Percentiles rank a stretch among this genome's conserved stretches.
phyloP scores from a whole-genome alignment of 2,797 vertebrate species.

The Pempheris klunzingeri region DNA sequence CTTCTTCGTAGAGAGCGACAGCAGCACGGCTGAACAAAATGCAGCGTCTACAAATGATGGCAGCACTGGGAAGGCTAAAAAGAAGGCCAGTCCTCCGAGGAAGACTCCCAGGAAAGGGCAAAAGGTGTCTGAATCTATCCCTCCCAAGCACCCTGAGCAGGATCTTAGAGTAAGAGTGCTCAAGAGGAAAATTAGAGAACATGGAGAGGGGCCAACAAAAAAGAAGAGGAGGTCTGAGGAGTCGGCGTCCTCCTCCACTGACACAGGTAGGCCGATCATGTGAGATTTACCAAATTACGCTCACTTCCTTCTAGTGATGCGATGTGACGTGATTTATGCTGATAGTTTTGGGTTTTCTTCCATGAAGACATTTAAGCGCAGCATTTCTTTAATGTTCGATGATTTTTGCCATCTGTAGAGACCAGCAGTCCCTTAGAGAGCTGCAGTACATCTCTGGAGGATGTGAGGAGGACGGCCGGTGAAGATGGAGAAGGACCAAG shows the following conservation, averaged over 20 bases:
- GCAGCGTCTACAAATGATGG: neutral
- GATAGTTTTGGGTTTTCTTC: too few species aligned
- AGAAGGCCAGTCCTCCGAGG: neutral
- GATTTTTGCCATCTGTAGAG: neutral
- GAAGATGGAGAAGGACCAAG: neutral
- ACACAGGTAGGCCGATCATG: neutral
- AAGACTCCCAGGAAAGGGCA: neutral
- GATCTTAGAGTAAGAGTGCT: fast-evolving
- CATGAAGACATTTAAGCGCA: too few species aligned
- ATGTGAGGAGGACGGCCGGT: neutral
- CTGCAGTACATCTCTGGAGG: neutral
- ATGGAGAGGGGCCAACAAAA: neutral
- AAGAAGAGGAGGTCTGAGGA: neutral
- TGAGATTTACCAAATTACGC: too few species aligned
- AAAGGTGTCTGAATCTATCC: neutral
- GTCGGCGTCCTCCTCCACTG: neutral
- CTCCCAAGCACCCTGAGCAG: neutral
- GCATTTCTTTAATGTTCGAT: too few species aligned
- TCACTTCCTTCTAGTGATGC: too few species aligned
- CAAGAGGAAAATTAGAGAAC: neutral
- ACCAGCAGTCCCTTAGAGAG: neutral
- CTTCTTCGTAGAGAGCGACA: neutral
- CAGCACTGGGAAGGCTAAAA: neutral
- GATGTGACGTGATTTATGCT: too few species aligned
- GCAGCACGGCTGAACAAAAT: neutral